Conservation (phyloP, 2,888 invertebrate species). For the Poecilus cupreus region DNA sequence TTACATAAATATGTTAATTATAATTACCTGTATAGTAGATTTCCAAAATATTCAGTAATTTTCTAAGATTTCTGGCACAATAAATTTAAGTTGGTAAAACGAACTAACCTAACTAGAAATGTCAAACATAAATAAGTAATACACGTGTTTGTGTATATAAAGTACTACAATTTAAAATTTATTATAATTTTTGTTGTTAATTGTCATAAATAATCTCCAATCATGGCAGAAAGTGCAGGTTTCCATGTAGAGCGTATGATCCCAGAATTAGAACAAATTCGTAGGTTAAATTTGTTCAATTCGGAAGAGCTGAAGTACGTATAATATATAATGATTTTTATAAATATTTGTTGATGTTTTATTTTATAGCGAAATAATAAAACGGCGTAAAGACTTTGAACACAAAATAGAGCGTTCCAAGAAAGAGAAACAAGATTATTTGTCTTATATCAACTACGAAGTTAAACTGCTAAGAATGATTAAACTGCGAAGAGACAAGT, state of each 20-base stretch:
- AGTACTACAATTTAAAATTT: constrained; percentile 19
- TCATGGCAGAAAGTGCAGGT: constrained; percentile 89
- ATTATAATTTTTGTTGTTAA: background rate
- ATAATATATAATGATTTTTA: constrained; percentile 5
- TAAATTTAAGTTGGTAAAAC: too few relatives aligned
- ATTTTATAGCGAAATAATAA: constrained; percentile 78
- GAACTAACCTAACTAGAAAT: constrained; percentile 15
- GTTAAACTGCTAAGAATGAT: constrained; percentile 81
- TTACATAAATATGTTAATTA: too few relatives aligned
- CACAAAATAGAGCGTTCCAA: constrained; percentile 81
- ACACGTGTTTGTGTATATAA: constrained; percentile 32
- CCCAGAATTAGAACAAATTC: constrained; percentile 87
- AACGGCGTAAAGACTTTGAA: constrained; percentile 82
- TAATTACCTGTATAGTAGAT: too few relatives aligned
- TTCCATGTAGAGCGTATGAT: constrained; percentile 86
- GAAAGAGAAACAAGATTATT: constrained; percentile 82
- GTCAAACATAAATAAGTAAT: background rate
- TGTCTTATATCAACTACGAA: constrained; percentile 83
- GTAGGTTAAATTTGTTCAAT: constrained; percentile 81
- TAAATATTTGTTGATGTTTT: constrained; percentile 19
- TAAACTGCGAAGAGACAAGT: constrained; percentile 76
- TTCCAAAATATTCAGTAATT: too few relatives aligned
- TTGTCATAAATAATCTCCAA: background rate
- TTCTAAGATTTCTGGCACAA: too few relatives aligned
- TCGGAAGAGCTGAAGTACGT: constrained; percentile 82